Conservation (phyloP, 2,888 invertebrate genomes). For the Perithous albicinctus region DNA sequence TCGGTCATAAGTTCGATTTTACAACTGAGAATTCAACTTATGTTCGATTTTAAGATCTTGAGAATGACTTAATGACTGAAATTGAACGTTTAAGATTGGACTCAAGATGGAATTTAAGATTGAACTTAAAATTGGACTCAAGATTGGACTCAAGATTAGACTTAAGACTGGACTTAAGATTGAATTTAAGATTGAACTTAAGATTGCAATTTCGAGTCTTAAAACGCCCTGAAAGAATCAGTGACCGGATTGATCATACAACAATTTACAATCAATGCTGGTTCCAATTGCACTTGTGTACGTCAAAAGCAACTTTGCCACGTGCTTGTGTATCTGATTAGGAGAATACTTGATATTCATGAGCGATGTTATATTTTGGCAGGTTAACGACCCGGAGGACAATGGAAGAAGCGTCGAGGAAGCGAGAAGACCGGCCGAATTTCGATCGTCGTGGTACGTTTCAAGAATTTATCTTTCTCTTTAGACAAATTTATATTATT, state of each 20-base stretch:
- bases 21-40: too few species aligned
- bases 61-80: too few species aligned
- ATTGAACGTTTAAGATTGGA: too few species aligned
- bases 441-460: conserved; percentile 76
- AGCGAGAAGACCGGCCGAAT: conserved; percentile 70
- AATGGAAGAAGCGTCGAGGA: conserved; percentile 73
- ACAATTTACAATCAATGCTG: neutral
- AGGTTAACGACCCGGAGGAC: conserved; percentile 83
- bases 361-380: conserved; percentile 16
- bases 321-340: neutral
- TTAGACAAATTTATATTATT: conserved; percentile 22
- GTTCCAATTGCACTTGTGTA: neutral
- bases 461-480: conserved; percentile 19
- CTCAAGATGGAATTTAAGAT: too few species aligned
- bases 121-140: too few species aligned
- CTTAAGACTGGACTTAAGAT: too few species aligned
- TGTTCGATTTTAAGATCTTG: too few species aligned
- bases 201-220: too few species aligned
- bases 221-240: neutral
- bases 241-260: neutral
- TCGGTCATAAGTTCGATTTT: too few species aligned
- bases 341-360: conserved; percentile 16
- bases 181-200: too few species aligned
- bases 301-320: neutral
- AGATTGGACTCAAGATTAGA: too few species aligned